phyloP scores from a whole-genome alignment of 1,140 invertebrate species.

The Drosophila eugracilis region DNA sequence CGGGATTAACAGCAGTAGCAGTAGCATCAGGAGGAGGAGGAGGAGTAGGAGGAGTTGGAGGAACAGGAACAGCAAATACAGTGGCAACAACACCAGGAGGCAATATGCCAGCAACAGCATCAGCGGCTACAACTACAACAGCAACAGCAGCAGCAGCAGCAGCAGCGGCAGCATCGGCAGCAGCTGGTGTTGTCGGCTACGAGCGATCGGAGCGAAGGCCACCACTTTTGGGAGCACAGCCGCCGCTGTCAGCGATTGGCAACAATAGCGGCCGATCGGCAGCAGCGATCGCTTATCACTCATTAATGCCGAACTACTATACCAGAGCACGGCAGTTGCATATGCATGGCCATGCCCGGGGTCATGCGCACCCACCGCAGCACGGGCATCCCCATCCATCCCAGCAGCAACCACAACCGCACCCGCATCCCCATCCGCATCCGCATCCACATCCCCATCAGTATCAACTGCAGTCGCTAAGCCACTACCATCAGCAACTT shows the following conservation, averaged over 20 bases:
- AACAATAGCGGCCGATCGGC: slow-evolving; percentile 19
- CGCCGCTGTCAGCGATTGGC: slow-evolving; percentile 4
- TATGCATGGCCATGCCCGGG: slow-evolving; percentile 27
- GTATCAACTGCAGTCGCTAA: slow-evolving; percentile 66
- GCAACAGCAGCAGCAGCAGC: neutral
- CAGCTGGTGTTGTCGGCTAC: neutral
- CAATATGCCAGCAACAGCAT: slow-evolving; percentile 13
- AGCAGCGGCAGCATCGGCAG: neutral
- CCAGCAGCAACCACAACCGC: slow-evolving; percentile 8
- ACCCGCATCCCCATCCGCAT: slow-evolving; percentile 24
- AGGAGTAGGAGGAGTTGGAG: neutral
- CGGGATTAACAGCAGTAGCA: slow-evolving; percentile 17
- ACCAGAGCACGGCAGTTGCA: slow-evolving; percentile 26
- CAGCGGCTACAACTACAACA: neutral
- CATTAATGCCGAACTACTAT: slow-evolving; percentile 50
- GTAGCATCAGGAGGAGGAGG: slow-evolving; percentile 1
- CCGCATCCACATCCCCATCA: slow-evolving; percentile 32
- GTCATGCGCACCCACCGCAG: slow-evolving; percentile 31
- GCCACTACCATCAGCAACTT: slow-evolving; percentile 82
- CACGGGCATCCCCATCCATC: slow-evolving; percentile 20
- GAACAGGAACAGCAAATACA: slow-evolving; percentile 11
- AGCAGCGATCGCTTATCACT: slow-evolving; percentile 37
- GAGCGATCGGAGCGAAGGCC: slow-evolving; percentile 23
- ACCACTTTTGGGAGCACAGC: slow-evolving; percentile 30
- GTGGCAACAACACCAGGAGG: slow-evolving; percentile 22